phyloP scores from a whole-genome alignment of 2,113 vertebrate genomes.

The Mustela lutreola region DNA sequence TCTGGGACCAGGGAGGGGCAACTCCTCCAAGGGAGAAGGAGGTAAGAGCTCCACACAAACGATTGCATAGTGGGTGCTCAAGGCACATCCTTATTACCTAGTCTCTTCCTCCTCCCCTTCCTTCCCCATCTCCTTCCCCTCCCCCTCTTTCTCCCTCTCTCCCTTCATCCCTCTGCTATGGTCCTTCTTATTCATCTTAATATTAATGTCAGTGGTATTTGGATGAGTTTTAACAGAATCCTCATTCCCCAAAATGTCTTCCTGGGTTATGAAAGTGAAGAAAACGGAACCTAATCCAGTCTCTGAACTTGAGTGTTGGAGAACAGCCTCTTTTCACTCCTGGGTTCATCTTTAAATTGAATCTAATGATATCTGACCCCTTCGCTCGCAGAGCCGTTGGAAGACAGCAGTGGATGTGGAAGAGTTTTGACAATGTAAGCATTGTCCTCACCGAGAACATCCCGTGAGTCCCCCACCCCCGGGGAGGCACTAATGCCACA shows the following conservation, averaged over 20 bases:
- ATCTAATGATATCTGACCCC: not conserved
- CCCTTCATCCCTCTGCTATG: accelerated
- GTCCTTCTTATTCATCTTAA: not conserved
- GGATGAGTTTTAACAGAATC: not conserved
- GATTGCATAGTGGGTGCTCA: not conserved
- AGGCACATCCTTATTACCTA: accelerated
- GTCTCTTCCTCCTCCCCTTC: too few relatives aligned
- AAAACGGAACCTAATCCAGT: not conserved
- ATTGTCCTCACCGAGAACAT: not conserved
- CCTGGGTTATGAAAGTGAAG: not conserved
- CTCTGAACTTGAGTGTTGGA: not conserved
- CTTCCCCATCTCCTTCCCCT: accelerated
- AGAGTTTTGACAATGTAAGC: not conserved
- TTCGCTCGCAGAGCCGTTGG: not conserved
- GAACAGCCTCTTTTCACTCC: not conserved
- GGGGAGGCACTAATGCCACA: not conserved
- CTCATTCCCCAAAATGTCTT: not conserved
- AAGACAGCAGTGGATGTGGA: not conserved
- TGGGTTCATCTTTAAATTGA: not conserved
- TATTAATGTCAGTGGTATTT: not conserved
- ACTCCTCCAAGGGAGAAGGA: not conserved
- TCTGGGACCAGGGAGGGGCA: not conserved
- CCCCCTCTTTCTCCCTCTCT: not conserved
- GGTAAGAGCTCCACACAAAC: not conserved
- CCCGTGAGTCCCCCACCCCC: not conserved